phyloP scores from a whole-genome alignment of 2,797 vertebrate species.

The Halcyon badia region DNA sequence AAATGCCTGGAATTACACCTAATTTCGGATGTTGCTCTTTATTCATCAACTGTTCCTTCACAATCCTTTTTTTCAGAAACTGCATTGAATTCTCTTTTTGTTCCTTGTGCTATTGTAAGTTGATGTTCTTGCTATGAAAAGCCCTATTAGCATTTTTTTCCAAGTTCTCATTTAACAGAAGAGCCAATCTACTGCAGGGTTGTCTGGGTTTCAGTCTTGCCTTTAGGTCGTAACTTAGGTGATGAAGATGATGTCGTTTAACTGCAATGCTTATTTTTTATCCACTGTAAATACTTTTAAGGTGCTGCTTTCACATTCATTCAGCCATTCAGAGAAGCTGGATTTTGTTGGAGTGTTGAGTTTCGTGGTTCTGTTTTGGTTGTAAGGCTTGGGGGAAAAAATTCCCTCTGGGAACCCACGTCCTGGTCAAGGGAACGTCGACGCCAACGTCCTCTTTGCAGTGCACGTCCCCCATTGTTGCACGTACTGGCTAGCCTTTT shows the following conservation, averaged over 20 bases:
- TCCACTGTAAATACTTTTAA: background rate
- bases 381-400: background rate
- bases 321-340: background rate
- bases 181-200: background rate
- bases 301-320: background rate
- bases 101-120: background rate
- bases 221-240: constrained; percentile 29
- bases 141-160: background rate
- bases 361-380: background rate
- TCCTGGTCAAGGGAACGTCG: background rate
- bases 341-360: background rate
- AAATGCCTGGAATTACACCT: background rate
- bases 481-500: background rate
- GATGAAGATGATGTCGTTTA: background rate
- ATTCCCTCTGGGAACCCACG: background rate
- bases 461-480: background rate
- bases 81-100: background rate
- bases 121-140: background rate
- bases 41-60: background rate
- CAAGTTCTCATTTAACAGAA: background rate
- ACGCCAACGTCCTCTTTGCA: background rate
- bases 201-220: constrained; percentile 19
- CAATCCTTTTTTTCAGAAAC: background rate
- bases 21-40: background rate
- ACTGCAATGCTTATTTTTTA: background rate